Percentiles rank a stretch among this genome's conserved stretches.
Evolutionary conservation across 2,113 vertebrate species (phyloP).

Genomic region (Paraplagusia blochii): DNA sequence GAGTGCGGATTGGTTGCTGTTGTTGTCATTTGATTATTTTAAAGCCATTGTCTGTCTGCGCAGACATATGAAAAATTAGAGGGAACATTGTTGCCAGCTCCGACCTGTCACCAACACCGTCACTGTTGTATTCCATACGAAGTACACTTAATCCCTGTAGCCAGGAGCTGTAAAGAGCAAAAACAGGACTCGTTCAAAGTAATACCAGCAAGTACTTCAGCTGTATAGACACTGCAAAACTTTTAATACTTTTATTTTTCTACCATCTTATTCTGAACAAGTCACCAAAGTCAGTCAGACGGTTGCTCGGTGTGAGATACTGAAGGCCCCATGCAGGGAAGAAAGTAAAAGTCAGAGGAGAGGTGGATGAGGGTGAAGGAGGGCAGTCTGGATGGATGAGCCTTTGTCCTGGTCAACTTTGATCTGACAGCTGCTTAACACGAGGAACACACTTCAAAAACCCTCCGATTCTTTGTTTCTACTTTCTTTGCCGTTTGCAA

Average conservation of each 20-base stretch:
- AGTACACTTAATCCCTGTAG: too few relatives aligned
- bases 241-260: background rate
- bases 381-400: slow-evolving; percentile 10
- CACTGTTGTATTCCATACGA: too few relatives aligned
- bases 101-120: too few relatives aligned
- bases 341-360: slow-evolving; percentile 13
- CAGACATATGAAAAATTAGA: too few relatives aligned
- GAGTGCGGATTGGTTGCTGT: too few relatives aligned
- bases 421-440: slow-evolving; percentile 61
- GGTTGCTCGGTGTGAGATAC: slow-evolving; percentile 3
- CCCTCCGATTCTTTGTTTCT: slow-evolving; percentile 5
- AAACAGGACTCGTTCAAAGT: background rate
- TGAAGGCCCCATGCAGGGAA: background rate
- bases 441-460: slow-evolving; percentile 4
- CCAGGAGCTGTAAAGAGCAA: background rate
- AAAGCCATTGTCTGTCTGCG: too few relatives aligned
- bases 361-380: slow-evolving; percentile 6
- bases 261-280: slow-evolving; percentile 14
- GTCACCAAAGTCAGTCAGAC: slow-evolving; percentile 15
- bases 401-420: slow-evolving; percentile 44
- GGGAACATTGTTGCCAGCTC: too few relatives aligned
- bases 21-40: too few relatives aligned
- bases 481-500: slow-evolving; percentile 5
- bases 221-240: background rate
- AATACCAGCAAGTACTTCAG: background rate